Base-by-base conservation (phyloP, 2,888 invertebrate species). In the Macrosoma leucophasiata region DNA sequence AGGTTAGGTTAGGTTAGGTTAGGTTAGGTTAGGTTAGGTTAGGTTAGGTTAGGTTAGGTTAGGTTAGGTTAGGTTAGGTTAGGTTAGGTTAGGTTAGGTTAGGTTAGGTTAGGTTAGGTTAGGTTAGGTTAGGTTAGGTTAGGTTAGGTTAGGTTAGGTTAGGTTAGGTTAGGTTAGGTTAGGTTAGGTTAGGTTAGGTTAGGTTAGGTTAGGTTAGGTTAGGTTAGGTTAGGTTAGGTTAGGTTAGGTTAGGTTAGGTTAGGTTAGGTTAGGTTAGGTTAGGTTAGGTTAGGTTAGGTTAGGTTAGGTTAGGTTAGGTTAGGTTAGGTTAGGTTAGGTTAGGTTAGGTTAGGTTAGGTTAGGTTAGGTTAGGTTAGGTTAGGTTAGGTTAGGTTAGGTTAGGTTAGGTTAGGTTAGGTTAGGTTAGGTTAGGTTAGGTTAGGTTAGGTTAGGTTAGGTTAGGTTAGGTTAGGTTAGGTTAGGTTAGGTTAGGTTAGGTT, bases 361-460 rank as follows among this genome's bases (percentile, higher is more conserved):
- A 39, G 36, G 34, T 33, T 39, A 36, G 33, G 34, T 31, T 30
- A 36, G 29, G 39, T 25, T 29, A 39, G 39, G 34, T 35, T 27
- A 36, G 32, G 37, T 39, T 39, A 39, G 24, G 30, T 31, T 36
- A 41, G 38, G 38, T 38, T 40, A 43, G 43, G 43, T 43, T 43
- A 43, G 43, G 43, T 43, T 43, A 41, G 40, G 43, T 38, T 43
- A 43, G 43, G 43, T 43, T 43, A 43, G 39, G 43, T 43, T 45
- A 45, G 41, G 44, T 45, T 41, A 43, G 43, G 43, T 43, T 43
- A 45, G 41, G 45, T 45, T 41, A 41, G 45, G 45, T 45, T 45
- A 42, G 40, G 40, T 42, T 46, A 40, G 42, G 41, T 45, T 45
- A 39, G 37, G 39, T 41, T 41, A 35, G 39, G 39, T 39, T 42